Conservation (phyloP, 2,113 vertebrate species). For the Cinclus cinclus region DNA sequence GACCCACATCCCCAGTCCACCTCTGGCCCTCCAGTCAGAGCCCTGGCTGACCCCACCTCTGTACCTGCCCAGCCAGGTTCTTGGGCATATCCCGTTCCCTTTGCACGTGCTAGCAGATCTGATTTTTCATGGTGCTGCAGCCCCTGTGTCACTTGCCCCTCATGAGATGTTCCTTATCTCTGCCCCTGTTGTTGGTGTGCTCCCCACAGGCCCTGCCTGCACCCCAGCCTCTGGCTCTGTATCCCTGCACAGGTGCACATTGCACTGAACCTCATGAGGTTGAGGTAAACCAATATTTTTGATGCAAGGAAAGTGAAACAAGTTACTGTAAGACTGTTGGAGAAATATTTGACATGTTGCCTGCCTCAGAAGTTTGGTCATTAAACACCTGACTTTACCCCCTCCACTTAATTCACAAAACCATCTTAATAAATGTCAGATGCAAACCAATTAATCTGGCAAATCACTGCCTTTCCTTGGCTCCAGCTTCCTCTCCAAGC, state of each 20-base stretch:
- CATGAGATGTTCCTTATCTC: background rate
- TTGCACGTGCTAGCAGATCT: fast-evolving
- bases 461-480: background rate
- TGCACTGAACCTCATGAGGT: fast-evolving
- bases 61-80: background rate
- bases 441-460: background rate
- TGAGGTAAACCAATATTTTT: background rate
- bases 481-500: constrained; percentile 15
- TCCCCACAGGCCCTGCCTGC: background rate
- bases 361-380: background rate
- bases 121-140: fast-evolving
- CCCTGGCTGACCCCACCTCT: background rate
- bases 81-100: background rate
- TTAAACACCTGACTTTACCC: background rate
- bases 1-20: background rate
- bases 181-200: background rate
- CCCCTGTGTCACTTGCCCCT: background rate
- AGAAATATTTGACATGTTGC: background rate
- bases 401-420: background rate
- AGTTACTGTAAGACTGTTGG: background rate
- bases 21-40: background rate
- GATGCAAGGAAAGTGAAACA: background rate
- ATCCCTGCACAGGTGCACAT: fast-evolving
- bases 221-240: background rate
- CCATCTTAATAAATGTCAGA: background rate